Evolutionary conservation across 1,140 invertebrate genomes (phyloP), one percentile per base, ranked within the genome.

Genomic region (Drosophila simulans): DNA sequence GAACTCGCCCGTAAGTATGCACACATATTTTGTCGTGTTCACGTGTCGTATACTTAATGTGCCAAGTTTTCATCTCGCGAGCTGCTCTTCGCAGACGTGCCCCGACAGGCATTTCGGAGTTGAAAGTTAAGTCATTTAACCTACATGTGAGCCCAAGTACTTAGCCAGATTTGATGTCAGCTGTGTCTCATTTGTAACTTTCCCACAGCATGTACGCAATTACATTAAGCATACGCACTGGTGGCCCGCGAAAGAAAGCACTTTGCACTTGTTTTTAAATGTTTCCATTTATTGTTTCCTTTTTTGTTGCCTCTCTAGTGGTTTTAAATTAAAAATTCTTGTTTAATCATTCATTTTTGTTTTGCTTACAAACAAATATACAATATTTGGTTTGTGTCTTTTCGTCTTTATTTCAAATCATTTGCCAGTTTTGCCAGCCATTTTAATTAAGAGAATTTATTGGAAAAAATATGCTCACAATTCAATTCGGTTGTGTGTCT

Each of bases 1-100:
- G 60, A 80, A 73, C 66, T 64, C 63, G 25, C 49, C 11, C 7
- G 5, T 37, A 40, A 63, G 60, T 58, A 59, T 54, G 40, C 5
- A 55, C 25, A 68, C 5, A 55, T 39, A 59, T 56, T 64, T 60
- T 42, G 56, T 60, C 43, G 13, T 53, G 60, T 27, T 59, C 53
- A 78, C 78, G 82, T 82, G 82, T 63, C 74, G 83, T 88, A 82
- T 86, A 58, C 60, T 74, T 65, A 82, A 82, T 82, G 58, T 78
- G 45, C 27, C 54, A 64, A 66, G 76, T 62, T 64, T 60, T 64
- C 53, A 40, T 42, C 20, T 49, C 43, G 12, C 13, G 35, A 27
- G n/a, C 31, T 27, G 17, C 34, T 20, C 40, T 71, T 65, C 12
- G 52, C 46, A 54, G 55, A 13, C 22, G 43, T 64, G 52, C 20